Conservation (phyloP, 2,888 invertebrate species). For the Abrostola tripartita region DNA sequence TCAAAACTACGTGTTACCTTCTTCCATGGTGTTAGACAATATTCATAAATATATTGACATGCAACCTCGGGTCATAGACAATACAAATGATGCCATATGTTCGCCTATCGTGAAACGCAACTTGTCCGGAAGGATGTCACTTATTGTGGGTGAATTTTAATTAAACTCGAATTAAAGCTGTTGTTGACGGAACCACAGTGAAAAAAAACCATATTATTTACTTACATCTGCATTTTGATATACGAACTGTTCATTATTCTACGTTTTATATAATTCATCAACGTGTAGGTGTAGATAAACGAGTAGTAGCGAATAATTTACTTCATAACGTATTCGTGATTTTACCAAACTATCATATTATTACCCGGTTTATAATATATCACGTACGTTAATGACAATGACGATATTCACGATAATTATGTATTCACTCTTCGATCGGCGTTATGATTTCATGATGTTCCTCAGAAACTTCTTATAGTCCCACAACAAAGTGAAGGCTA, state of each 20-base stretch:
- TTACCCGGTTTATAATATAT: background rate
- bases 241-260: conserved; percentile 23
- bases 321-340: background rate
- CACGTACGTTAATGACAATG: no score
- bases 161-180: conserved; percentile 71
- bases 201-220: conserved; percentile 43
- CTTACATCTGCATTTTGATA: conserved; percentile 34
- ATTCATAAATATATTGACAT: background rate
- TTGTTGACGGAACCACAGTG: conserved; percentile 57
- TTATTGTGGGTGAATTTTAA: conserved; percentile 71
- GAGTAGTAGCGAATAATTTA: background rate
- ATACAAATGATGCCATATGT: conserved; percentile 54
- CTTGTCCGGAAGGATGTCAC: conserved; percentile 67
- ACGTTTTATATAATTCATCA: conserved; percentile 5
- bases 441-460: conserved; percentile 11
- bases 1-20: conserved; percentile 11
- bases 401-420: no score
- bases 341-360: background rate
- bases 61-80: conserved; percentile 42
- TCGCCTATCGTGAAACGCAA: conserved; percentile 52
- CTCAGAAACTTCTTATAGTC: conserved; percentile 8
- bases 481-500: conserved; percentile 31
- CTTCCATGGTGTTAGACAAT: no score
- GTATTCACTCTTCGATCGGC: no score
- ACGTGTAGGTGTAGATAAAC: conserved; percentile 1